Base-by-base conservation (phyloP, 2,888 invertebrate species). In the Phrixothrix hirtus region DNA sequence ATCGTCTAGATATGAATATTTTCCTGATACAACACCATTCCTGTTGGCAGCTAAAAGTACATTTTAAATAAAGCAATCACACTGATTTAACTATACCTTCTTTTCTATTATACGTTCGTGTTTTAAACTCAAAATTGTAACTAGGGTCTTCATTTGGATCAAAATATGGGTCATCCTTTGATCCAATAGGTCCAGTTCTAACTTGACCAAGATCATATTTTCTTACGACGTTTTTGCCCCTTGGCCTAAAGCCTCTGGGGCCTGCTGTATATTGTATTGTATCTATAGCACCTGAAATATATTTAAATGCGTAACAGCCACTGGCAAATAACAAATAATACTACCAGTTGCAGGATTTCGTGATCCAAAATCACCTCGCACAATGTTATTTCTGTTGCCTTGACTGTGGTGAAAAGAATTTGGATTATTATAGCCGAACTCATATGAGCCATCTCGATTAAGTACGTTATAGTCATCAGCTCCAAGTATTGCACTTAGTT, bases 61-160 rank as follows among this genome's bases (percentile, higher is more conserved):
- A 31, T 30, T 43, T 27, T 36, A 26, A 26, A 38, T n/a, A n/a
- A n/a, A n/a, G n/a, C n/a, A n/a, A n/a, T n/a, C n/a, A n/a, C n/a
- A n/a, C n/a, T 21, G 13, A 12, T 11, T 10, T 45, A 21, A 32
- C 32, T 26, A 15, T 58, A 66, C 66, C 63, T 71, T 89, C 89
- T 57, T 83, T 81, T 62, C 87, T 82, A 7, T 82, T 83, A 62
- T 88, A 85, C 1, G 83, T 84, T 34, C 83, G 75, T 0, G 88
- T 86, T 61, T 83, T 83, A 61, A 85, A 84, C 43, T 80, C 83
- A 68, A 83, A 89, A 45, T 81, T 81, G 69, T 89, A 89, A 58
- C 87, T 86, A 1, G 88, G 88, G 73, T 88, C 88, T 67, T 89
- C 88, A 59, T 80, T 87, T 9, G 88, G 88, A 72, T 89, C 89